Evolutionary conservation across 2,888 invertebrate genomes (phyloP).

Genomic region (Eledona agricola): DNA sequence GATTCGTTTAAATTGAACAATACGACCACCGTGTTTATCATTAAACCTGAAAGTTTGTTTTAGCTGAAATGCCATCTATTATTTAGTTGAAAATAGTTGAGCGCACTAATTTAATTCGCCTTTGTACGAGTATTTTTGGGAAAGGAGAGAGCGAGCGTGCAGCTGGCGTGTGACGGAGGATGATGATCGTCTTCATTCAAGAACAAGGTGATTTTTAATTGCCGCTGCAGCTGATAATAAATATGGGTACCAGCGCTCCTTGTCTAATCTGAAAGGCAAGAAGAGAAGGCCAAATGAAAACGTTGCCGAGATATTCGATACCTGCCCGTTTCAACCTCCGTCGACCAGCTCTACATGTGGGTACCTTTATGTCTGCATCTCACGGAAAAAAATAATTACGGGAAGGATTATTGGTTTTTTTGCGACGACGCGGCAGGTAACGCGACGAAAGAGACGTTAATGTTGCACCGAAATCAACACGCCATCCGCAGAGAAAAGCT

Average conservation of each 20-base stretch:
- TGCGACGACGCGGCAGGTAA: conserved; percentile 21
- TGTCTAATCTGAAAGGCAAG: conserved; percentile 40
- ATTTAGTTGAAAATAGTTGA: no score
- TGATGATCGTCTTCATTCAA: conserved; percentile 21
- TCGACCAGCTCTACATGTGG: conserved; percentile 37
- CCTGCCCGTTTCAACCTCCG: conserved; percentile 40
- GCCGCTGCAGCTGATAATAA: conserved; percentile 41
- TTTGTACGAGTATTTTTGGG: no score
- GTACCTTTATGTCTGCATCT: conserved; percentile 41
- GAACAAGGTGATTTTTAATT: conserved; percentile 43
- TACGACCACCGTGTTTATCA: no score
- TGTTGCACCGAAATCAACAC: conserved; percentile 6
- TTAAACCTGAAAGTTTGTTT: no score
- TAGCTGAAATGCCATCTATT: no score
- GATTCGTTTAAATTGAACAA: no score
- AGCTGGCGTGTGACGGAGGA: no score
- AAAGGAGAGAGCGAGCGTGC: no score
- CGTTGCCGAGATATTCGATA: conserved; percentile 41
- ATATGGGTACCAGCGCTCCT: conserved; percentile 45
- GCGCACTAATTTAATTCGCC: no score
- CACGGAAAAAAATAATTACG: conserved; percentile 38
- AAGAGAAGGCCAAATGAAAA: conserved; percentile 40
- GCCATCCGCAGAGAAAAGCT: conserved; percentile 1
- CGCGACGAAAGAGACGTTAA: conserved; percentile 17
- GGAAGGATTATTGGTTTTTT: conserved; percentile 30